These are phyloP conservation scores for Drosophila pseudotakahashii DNA, from an alignment of 2,888 invertebrate species.

Conservation along the genomic window DNA sequence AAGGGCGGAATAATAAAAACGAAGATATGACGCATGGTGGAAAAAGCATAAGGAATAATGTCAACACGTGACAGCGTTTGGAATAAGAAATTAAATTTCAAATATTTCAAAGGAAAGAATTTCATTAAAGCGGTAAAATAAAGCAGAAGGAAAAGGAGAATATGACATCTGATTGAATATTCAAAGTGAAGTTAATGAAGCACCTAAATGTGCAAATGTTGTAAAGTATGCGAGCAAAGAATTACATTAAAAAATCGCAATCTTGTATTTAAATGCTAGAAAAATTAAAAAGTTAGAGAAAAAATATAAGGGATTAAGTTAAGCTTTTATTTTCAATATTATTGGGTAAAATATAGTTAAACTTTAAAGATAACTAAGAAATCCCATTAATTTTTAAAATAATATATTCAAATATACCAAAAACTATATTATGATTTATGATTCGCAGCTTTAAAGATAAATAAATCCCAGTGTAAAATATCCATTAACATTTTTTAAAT, in stretches of 20 bases:
- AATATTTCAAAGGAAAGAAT: constrained; percentile 2
- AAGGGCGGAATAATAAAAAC: constrained; percentile 9
- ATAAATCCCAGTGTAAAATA: too few relatives aligned
- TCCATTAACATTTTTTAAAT: too few relatives aligned
- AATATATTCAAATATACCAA: too few relatives aligned
- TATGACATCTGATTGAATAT: background rate
- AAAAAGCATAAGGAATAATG: background rate
- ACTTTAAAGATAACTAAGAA: too few relatives aligned
- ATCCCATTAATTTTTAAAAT: too few relatives aligned
- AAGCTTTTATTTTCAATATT: too few relatives aligned
- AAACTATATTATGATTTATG: too few relatives aligned
- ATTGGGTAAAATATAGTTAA: too few relatives aligned
- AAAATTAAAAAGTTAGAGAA: too few relatives aligned
- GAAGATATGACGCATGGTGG: constrained; percentile 11
- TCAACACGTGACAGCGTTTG: background rate
- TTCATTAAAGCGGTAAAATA: constrained; percentile 1
- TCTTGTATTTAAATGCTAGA: too few relatives aligned
- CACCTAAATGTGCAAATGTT: background rate
- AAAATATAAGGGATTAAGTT: too few relatives aligned
- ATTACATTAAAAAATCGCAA: background rate
- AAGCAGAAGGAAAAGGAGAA: background rate
- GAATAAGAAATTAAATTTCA: constrained; percentile 13
- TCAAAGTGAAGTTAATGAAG: background rate
- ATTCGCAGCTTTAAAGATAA: too few relatives aligned
- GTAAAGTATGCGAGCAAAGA: background rate